Conservation (phyloP, 2,797 vertebrate species). For the Austrolebias charrua region DNA sequence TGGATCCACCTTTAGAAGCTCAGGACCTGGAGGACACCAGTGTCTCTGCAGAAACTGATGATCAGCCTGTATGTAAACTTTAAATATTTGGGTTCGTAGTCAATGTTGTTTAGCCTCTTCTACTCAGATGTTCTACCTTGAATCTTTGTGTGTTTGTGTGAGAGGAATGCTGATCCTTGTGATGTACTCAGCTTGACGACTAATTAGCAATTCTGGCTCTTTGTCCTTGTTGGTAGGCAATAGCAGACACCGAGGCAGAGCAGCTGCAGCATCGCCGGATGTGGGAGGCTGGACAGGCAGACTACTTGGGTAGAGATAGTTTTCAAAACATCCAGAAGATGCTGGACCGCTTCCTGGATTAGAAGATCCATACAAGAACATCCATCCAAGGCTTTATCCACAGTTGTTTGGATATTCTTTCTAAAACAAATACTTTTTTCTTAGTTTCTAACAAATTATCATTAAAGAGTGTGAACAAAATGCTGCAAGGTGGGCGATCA, state of each 20-base stretch:
- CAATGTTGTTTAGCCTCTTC: too few species aligned
- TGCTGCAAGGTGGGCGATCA: too few species aligned
- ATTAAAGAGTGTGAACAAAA: too few species aligned
- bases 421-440: too few species aligned
- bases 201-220: background rate
- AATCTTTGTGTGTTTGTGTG: too few species aligned
- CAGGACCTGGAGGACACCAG: slow-evolving; percentile 6
- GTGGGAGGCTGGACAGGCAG: slow-evolving; percentile 79
- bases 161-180: too few species aligned
- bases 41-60: background rate
- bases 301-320: slow-evolving; percentile 83
- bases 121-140: too few species aligned
- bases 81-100: too few species aligned
- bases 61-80: too few species aligned
- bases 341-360: slow-evolving; percentile 79
- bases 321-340: slow-evolving; percentile 81
- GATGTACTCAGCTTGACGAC: background rate
- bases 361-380: slow-evolving; percentile 1
- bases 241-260: slow-evolving; percentile 47
- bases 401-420: too few species aligned
- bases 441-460: too few species aligned
- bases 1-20: slow-evolving; percentile 18
- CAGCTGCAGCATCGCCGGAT: slow-evolving; percentile 71
- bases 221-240: slow-evolving; percentile 28
- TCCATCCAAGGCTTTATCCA: background rate